Conservation (phyloP, 2,113 vertebrate species). For the Erinaceus europaeus region DNA sequence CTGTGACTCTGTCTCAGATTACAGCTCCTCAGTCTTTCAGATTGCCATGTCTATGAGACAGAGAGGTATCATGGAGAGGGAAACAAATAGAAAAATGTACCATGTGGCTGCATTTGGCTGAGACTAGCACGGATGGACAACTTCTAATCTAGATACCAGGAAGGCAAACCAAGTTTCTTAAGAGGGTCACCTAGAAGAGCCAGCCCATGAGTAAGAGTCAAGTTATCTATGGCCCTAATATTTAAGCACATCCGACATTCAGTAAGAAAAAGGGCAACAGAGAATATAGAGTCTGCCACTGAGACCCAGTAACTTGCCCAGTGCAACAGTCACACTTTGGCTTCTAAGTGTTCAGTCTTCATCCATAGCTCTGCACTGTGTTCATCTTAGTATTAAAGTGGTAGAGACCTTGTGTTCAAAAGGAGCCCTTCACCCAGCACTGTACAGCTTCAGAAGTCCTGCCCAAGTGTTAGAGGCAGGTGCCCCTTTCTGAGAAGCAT, state of each 20-base stretch:
- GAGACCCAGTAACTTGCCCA: neutral
- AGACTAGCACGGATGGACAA: neutral
- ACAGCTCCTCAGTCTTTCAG: accelerated
- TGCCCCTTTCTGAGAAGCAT: neutral
- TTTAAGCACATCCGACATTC: neutral
- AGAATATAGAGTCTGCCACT: neutral
- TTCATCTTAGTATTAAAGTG: neutral
- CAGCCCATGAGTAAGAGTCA: neutral
- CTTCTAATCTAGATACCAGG: neutral
- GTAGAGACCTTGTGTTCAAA: neutral
- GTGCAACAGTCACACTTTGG: neutral
- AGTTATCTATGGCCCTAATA: neutral
- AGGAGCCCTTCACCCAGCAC: neutral
- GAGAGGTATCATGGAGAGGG: neutral
- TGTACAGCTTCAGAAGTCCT: neutral
- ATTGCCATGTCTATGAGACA: neutral
- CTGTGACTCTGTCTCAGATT: too few species aligned
- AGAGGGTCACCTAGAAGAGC: accelerated
- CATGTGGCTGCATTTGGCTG: neutral
- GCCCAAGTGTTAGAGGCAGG: neutral
- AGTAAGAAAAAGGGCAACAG: neutral
- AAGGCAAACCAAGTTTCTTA: neutral
- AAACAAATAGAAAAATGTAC: neutral
- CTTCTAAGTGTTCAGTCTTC: neutral
- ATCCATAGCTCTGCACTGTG: neutral